Percentiles rank a stretch among this genome's conserved stretches.
These are phyloP conservation scores for Syndactyla subalaris DNA, from an alignment of 2,797 vertebrate species.

Conservation along the genomic window DNA sequence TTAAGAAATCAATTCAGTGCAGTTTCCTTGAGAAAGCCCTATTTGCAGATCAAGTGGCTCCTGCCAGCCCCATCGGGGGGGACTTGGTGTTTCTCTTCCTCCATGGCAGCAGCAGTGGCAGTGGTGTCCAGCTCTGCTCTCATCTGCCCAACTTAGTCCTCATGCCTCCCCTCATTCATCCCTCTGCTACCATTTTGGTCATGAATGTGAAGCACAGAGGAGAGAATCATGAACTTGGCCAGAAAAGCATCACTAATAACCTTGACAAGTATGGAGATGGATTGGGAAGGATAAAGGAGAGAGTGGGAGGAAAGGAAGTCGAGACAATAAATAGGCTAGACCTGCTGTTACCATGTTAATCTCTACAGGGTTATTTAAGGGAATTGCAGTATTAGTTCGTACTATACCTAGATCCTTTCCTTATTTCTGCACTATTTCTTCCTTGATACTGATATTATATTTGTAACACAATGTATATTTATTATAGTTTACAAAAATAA, in stretches of 20 bases:
- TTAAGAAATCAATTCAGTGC: background rate
- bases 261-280: conserved; percentile 43
- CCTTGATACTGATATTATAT: background rate
- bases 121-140: rapidly evolving
- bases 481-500: background rate
- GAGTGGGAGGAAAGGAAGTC: conserved; percentile 61
- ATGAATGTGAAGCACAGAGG: background rate
- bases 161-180: rapidly evolving
- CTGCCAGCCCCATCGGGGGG: background rate
- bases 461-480: background rate
- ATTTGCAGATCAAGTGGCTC: background rate
- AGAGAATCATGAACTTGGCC: background rate
- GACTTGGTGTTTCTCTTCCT: background rate
- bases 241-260: conserved; percentile 26
- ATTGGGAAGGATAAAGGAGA: conserved; percentile 57
- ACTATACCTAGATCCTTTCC: background rate
- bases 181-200: background rate
- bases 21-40: background rate
- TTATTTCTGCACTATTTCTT: background rate
- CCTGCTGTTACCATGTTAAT: conserved; percentile 58
- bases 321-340: conserved; percentile 45
- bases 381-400: background rate
- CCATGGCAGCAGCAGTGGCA: background rate
- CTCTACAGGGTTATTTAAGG: conserved; percentile 20
- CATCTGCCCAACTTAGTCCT: background rate